Conservation (phyloP, 2,888 invertebrate species). For the Drosophila affinis region DNA sequence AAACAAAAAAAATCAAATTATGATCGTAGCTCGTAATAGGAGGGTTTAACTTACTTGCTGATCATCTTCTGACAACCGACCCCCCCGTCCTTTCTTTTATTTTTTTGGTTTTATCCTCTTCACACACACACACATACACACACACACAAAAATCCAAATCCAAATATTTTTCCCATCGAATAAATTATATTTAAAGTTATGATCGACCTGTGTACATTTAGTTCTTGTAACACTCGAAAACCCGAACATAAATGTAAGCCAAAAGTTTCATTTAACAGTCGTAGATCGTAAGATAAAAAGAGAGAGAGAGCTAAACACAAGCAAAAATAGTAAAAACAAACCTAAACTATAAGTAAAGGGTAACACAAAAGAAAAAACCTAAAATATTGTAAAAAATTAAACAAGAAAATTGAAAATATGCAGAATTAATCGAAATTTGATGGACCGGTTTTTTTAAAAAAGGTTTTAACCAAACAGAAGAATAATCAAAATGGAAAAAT, state of each 20-base stretch:
- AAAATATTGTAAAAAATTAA: constrained; percentile 1
- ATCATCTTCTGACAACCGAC: constrained; percentile 6
- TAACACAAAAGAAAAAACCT: neutral
- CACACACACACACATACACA: neutral
- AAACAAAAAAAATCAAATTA: constrained; percentile 23
- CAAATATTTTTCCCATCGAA: constrained; percentile 67
- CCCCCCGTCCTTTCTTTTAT: constrained; percentile 56
- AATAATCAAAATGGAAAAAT: neutral
- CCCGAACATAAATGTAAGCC: constrained; percentile 27
- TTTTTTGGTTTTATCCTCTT: constrained; percentile 65
- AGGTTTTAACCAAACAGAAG: neutral
- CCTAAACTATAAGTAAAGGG: neutral
- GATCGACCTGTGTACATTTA: constrained; percentile 51
- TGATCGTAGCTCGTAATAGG: constrained; percentile 37
- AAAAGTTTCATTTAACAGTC: constrained; percentile 20
- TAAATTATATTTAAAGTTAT: constrained; percentile 63
- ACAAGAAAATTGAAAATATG: neutral
- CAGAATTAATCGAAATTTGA: neutral
- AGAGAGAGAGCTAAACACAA: constrained; percentile 14
- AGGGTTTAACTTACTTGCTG: constrained; percentile 44
- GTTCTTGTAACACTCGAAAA: constrained; percentile 44
- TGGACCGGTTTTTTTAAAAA: neutral
- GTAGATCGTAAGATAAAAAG: constrained; percentile 11
- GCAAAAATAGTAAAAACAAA: constrained; percentile 51
- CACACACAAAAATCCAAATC: neutral